A percentile compares a stretch with the other conserved stretches of the same genome.
Conservation (phyloP, 2,797 vertebrate genomes). For the Urosaurus nigricauda region DNA sequence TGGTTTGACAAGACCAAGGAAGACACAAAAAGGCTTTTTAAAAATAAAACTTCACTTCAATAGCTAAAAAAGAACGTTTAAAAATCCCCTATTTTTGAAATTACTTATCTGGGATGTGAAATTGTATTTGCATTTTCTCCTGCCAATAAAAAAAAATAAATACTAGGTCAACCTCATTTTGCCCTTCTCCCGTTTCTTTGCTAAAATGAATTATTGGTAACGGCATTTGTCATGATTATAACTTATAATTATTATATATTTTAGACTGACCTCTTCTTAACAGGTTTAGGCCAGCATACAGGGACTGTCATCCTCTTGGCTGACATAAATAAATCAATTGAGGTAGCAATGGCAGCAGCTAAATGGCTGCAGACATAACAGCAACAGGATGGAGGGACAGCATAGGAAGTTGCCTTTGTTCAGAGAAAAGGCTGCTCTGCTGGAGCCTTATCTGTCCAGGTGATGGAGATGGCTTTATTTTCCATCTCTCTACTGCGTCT, state of each 20-base stretch:
- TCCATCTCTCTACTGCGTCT: no score
- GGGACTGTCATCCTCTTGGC: no score
- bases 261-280: background rate
- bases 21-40: background rate
- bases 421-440: no score
- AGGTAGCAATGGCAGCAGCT: no score
- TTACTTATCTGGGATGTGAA: background rate
- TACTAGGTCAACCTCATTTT: background rate
- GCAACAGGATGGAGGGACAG: no score
- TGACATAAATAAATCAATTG: no score
- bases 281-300: background rate
- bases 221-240: background rate
- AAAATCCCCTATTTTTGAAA: conserved; percentile 6
- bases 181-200: background rate
- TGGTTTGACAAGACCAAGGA: background rate
- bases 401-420: no score
- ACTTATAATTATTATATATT: background rate
- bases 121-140: background rate
- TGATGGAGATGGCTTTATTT: no score
- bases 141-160: background rate
- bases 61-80: background rate
- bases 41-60: background rate
- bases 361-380: no score
- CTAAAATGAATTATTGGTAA: conserved; percentile 11
- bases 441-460: no score